These are phyloP conservation scores for Synergus japonicus DNA, from an alignment of 2,888 invertebrate species.

Conservation along the genomic window DNA sequence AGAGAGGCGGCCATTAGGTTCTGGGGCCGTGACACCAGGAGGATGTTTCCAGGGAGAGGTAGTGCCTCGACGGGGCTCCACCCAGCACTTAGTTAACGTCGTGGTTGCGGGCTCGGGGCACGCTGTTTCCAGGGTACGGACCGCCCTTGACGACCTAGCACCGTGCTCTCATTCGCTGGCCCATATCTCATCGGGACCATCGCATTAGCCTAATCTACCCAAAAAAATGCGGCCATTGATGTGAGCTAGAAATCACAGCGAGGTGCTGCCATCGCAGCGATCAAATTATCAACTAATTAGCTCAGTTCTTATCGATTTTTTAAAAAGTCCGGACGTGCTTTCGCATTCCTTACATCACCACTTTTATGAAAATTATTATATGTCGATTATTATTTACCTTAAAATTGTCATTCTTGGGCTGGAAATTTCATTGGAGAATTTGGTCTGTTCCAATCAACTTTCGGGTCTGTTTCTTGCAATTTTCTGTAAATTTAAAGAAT, in stretches of 20 bases:
- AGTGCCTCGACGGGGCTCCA: slow-evolving; percentile 77
- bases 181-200: slow-evolving; percentile 76
- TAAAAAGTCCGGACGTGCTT: slow-evolving; percentile 55
- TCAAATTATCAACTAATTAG: slow-evolving; percentile 65
- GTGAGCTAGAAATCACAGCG: slow-evolving; percentile 69
- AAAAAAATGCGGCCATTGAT: slow-evolving; percentile 76
- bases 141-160: slow-evolving; percentile 78
- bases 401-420: not conserved
- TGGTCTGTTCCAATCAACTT: not conserved
- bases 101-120: slow-evolving; percentile 77
- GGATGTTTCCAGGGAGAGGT: slow-evolving; percentile 76
- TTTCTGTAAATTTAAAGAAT: too few relatives aligned
- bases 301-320: slow-evolving; percentile 70
- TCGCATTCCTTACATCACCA: not conserved
- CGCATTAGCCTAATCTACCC: slow-evolving; percentile 76
- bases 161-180: slow-evolving; percentile 78
- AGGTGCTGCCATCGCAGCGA: slow-evolving; percentile 74
- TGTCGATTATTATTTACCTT: not conserved
- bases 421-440: not conserved
- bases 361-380: not conserved
- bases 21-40: slow-evolving; percentile 58
- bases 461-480: too few relatives aligned
- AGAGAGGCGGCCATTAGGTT: slow-evolving; percentile 72
- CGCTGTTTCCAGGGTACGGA: slow-evolving; percentile 82
- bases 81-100: slow-evolving; percentile 81